A percentile compares a stretch with the other conserved stretches of the same genome.
These are phyloP conservation scores for Urophycis tenuis DNA, from an alignment of 2,797 vertebrate species.

Conservation along the genomic window DNA sequence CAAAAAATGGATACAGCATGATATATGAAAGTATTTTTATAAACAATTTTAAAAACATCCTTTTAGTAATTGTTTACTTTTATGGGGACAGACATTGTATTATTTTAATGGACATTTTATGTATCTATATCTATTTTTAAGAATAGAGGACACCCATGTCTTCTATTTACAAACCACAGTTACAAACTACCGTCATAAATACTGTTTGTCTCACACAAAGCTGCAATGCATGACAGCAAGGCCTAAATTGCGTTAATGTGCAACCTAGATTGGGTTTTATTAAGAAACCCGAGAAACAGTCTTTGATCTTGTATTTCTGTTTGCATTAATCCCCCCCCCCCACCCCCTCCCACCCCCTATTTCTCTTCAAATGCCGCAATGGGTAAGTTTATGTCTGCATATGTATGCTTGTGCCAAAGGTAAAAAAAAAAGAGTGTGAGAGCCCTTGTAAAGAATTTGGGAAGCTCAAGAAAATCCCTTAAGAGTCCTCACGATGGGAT, in stretches of 20 bases:
- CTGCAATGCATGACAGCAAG: too few relatives aligned
- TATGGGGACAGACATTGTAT: too few relatives aligned
- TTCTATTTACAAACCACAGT: too few relatives aligned
- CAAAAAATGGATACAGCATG: not conserved
- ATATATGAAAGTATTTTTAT: not conserved
- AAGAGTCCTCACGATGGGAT: slow-evolving; percentile 73
- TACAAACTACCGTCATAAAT: too few relatives aligned
- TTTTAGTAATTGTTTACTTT: not conserved
- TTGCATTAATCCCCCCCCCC: too few relatives aligned
- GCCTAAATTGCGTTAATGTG: slow-evolving; percentile 6
- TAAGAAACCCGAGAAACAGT: slow-evolving; percentile 15
- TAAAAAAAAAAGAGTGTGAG: slow-evolving; percentile 14
- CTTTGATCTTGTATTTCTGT: slow-evolving; percentile 17
- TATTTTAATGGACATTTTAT: too few relatives aligned
- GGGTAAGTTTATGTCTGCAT: slow-evolving; percentile 22
- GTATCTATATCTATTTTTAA: too few relatives aligned
- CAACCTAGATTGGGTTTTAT: slow-evolving; percentile 19
- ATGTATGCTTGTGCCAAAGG: slow-evolving; percentile 11
- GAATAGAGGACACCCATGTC: too few relatives aligned
- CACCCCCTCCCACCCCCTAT: not conserved
- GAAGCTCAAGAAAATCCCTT: slow-evolving; percentile 69
- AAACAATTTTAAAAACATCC: not conserved
- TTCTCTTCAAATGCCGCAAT: not conserved
- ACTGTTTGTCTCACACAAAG: too few relatives aligned
- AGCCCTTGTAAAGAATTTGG: slow-evolving; percentile 65